phyloP scores from a whole-genome alignment of 2,797 vertebrate species.

The Orestias chungarensis region DNA sequence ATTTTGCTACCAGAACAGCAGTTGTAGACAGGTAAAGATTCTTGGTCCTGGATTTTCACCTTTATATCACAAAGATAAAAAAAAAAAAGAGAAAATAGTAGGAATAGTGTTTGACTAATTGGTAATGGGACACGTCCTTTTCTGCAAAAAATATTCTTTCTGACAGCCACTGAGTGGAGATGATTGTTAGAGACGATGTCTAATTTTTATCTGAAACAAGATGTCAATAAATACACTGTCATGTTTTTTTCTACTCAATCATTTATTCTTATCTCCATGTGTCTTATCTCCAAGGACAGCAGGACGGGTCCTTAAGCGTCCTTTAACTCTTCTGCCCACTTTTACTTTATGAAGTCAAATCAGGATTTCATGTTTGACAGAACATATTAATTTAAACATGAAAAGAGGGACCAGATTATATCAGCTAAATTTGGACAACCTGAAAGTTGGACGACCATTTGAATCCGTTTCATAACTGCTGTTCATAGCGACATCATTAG shows the following conservation, averaged over 20 bases:
- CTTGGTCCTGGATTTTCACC: neutral
- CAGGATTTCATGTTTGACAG: conserved; percentile 8
- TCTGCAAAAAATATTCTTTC: neutral
- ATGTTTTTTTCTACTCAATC: neutral
- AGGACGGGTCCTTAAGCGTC: neutral
- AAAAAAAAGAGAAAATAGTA: neutral
- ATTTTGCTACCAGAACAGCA: neutral
- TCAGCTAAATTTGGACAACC: conserved; percentile 19
- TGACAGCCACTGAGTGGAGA: neutral
- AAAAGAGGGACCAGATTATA: conserved; percentile 15
- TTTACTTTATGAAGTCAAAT: conserved; percentile 5
- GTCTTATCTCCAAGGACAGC: conserved; percentile 4
- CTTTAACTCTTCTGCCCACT: neutral
- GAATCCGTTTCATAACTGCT: conserved; percentile 15
- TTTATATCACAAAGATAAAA: neutral
- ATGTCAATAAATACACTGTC: neutral
- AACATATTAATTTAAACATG: conserved; percentile 24
- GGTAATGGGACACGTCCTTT: neutral
- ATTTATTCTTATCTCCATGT: conserved; percentile 18
- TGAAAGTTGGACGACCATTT: conserved; percentile 30
- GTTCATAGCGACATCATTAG: conserved; percentile 30
- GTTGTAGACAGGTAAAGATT: neutral
- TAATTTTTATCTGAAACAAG: neutral
- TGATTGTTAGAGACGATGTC: neutral
- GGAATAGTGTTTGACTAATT: neutral